phyloP scores from a whole-genome alignment of 2,113 vertebrate genomes.

The Aepyceros melampus region DNA sequence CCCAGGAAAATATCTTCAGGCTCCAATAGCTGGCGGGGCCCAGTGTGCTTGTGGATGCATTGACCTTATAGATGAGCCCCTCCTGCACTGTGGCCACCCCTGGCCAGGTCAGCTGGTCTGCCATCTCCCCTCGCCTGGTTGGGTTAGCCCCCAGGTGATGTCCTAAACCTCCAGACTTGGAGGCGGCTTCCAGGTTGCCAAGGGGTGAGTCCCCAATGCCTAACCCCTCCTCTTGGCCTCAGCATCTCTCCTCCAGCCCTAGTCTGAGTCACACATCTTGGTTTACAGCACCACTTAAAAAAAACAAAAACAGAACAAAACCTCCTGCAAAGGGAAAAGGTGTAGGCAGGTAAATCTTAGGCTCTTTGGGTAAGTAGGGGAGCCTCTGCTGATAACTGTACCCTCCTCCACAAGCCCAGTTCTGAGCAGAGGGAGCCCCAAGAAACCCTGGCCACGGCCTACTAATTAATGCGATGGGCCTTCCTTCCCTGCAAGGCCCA shows the following conservation, averaged over 20 bases:
- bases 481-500: slow-evolving; percentile 79
- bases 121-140: not conserved
- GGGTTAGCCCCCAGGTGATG: not conserved
- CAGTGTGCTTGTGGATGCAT: not conserved
- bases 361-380: slow-evolving; percentile 4
- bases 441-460: slow-evolving; percentile 78
- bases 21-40: not conserved
- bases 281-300: slow-evolving; percentile 46
- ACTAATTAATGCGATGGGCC: slow-evolving; percentile 81
- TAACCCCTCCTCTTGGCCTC: not conserved
- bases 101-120: not conserved
- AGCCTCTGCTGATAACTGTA: slow-evolving; percentile 34
- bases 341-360: slow-evolving; percentile 59
- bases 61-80: not conserved
- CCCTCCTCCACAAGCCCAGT: slow-evolving; percentile 49
- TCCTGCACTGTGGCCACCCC: not conserved
- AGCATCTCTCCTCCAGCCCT: not conserved
- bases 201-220: not conserved
- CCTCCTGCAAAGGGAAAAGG: not conserved
- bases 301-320: not conserved
- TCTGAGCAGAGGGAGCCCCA: slow-evolving; percentile 73
- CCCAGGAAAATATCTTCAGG: slow-evolving; percentile 20
- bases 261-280: slow-evolving; percentile 42
- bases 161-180: not conserved
- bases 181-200: not conserved